Evolutionary conservation across 1,140 invertebrate genomes (phyloP).

Genomic region (Zaprionus kolodkinae): DNA sequence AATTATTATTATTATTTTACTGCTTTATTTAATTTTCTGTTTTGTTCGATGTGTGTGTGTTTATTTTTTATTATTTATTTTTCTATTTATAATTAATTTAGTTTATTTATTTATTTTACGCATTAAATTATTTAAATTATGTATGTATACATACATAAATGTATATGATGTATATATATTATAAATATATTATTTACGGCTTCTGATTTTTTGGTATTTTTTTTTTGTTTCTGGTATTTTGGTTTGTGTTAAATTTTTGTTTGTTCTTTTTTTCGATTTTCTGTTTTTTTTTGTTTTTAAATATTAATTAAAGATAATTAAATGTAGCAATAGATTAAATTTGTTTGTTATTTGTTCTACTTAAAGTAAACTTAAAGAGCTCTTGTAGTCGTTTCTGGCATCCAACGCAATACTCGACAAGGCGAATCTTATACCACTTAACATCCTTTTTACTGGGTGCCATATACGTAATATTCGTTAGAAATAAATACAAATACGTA

Average conservation of each 20-base stretch:
- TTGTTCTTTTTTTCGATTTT: slow-evolving; percentile 19
- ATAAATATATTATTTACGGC: slow-evolving; percentile 21
- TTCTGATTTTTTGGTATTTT: slow-evolving; percentile 21
- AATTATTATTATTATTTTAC: slow-evolving; percentile 21
- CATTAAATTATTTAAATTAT: slow-evolving; percentile 51
- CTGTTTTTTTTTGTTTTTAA: slow-evolving; percentile 35
- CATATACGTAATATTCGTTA: slow-evolving; percentile 20
- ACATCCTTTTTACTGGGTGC: slow-evolving; percentile 80
- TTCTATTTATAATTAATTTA: slow-evolving; percentile 31
- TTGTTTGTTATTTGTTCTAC: slow-evolving; percentile 82
- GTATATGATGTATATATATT: slow-evolving; percentile 30
- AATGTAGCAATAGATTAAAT: slow-evolving; percentile 75
- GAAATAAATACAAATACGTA: slow-evolving; percentile 42
- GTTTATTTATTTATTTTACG: slow-evolving; percentile 41
- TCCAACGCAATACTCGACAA: slow-evolving; percentile 84
- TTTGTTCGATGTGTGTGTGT: slow-evolving; percentile 20
- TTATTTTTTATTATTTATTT: slow-evolving; percentile 4
- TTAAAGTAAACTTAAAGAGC: slow-evolving; percentile 84
- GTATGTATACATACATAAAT: slow-evolving; percentile 18
- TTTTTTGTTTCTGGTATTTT: slow-evolving; percentile 35
- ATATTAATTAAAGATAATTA: slow-evolving; percentile 67
- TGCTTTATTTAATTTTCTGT: neutral
- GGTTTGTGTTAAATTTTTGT: slow-evolving; percentile 47
- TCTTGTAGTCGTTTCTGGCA: slow-evolving; percentile 84
- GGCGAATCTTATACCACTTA: slow-evolving; percentile 83